phyloP scores from a whole-genome alignment of 1,140 invertebrate genomes.

The Popillia japonica region DNA sequence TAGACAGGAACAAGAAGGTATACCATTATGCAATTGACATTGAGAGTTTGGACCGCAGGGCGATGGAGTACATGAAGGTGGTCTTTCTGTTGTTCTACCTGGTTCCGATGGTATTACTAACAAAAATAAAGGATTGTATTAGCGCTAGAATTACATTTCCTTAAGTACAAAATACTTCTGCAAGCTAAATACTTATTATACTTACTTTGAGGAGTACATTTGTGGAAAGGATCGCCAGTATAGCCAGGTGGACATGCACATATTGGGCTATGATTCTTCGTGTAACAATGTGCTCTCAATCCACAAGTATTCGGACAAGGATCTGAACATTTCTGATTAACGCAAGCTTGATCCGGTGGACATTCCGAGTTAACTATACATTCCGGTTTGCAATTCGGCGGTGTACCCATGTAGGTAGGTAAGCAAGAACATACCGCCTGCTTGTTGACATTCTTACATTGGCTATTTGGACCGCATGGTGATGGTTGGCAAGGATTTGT shows the following conservation, averaged over 20 bases:
- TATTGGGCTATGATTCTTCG: constrained; percentile 69
- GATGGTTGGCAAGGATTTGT: constrained; percentile 68
- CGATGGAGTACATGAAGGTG: constrained; percentile 77
- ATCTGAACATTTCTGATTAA: constrained; percentile 70
- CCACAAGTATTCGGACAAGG: constrained; percentile 73
- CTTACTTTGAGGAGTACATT: constrained; percentile 64
- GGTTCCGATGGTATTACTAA: constrained; percentile 26
- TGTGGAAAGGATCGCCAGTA: constrained; percentile 77
- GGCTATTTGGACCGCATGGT: constrained; percentile 73
- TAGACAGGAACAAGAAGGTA: constrained; percentile 80
- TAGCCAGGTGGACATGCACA: constrained; percentile 77
- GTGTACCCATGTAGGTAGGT: constrained; percentile 67
- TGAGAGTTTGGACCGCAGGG: constrained; percentile 85
- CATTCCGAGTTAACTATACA: constrained; percentile 72
- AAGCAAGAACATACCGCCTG: constrained; percentile 72
- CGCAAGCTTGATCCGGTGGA: constrained; percentile 67
- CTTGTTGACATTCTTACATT: constrained; percentile 66
- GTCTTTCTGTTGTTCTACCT: constrained; percentile 65
- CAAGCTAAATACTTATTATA: neutral
- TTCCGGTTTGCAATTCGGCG: constrained; percentile 70
- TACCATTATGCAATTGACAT: constrained; percentile 75
- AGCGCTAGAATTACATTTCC: no score
- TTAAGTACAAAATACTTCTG: no score
- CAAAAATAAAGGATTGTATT: neutral
- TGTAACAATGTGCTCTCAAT: constrained; percentile 67